Percentiles rank a stretch among this genome's conserved stretches.
Conservation (phyloP, 2,888 invertebrate species). For the Ophioninae sp. region DNA sequence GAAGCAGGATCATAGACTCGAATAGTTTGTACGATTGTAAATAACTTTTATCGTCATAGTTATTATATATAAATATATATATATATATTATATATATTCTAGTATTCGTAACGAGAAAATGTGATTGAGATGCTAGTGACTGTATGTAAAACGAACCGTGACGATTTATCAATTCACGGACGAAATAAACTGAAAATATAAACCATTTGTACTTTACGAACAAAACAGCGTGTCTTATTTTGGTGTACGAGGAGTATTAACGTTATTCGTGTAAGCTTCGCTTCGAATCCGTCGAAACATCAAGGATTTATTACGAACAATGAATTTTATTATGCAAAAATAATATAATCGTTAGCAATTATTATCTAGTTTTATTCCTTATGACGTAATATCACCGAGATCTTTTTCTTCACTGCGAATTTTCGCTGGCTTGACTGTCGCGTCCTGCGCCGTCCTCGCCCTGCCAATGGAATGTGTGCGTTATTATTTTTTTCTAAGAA, state of each 20-base stretch:
- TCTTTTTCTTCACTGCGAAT: conserved; percentile 46
- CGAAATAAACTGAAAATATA: conserved; percentile 44
- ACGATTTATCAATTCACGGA: conserved; percentile 51
- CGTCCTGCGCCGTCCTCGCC: conserved; percentile 40
- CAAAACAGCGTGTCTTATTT: conserved; percentile 10
- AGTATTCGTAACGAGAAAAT: conserved; percentile 71
- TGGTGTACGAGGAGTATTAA: neutral
- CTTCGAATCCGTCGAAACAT: neutral
- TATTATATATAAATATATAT: conserved; percentile 45
- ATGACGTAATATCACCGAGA: conserved; percentile 29
- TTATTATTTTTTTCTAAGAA: neutral
- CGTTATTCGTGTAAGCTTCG: neutral
- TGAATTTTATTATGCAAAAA: conserved; percentile 23
- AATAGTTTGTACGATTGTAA: conserved; percentile 72
- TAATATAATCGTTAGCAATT: conserved; percentile 10
- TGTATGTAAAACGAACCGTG: conserved; percentile 69
- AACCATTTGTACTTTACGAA: conserved; percentile 56
- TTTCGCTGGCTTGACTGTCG: conserved; percentile 51
- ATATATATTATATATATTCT: conserved; percentile 53
- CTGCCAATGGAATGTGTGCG: conserved; percentile 36
- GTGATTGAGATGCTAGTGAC: conserved; percentile 79
- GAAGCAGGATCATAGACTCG: conserved; percentile 64
- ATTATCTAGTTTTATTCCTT: conserved; percentile 24
- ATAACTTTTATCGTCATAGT: conserved; percentile 72
- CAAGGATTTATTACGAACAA: neutral